Base-by-base conservation (phyloP, 2,113 vertebrate genomes). In the Plotosus lineatus region DNA sequence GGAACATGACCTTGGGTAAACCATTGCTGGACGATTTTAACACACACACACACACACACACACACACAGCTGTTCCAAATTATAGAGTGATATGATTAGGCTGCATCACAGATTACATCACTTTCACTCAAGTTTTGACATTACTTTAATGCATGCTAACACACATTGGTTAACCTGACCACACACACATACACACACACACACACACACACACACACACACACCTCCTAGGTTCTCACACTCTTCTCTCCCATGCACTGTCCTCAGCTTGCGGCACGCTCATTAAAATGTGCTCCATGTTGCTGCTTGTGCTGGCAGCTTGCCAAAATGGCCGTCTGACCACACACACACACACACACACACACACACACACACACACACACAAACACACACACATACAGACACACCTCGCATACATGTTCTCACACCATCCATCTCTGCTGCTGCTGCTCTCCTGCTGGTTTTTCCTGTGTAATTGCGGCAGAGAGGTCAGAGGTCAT, bases 221-320 rank as follows among this genome's bases (percentile, higher is more conserved):
- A 44, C 17, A 46, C 9, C 12, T 44, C 36, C 38, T 21, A 26
- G 51, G n/a, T 40, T 48, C 6, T 50, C 17, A 48, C 28, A 23
- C 42, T 17, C 19, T 12, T 1, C 33, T 3, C 56, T 4, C 56
- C 33, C 80, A 23, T 82, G 66, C 76, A 36, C 73, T 33, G 55
- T 77, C 77, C 69, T 46, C 72, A 46, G 56, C 26, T 84, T 28
- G 68, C 40, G 81, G 79, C 65, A 26, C 55, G 48, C 85, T 84
- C 69, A 88, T 87, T 87, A 86, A 87, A 82, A 87, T 87, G 86
- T 84, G 50, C 56, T 51, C 79, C 56, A 72, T 71, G 84, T 85
- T 51, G 61, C 0, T 75, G 85, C 78, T 87, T 63, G 58, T 51
- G 42, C 74, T 86, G 85, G 83, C 81, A 56, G 79, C 50, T 69